A percentile compares a stretch with the other conserved stretches of the same genome.
phyloP scores from a whole-genome alignment of 2,797 vertebrate species.

The Microctenopoma stevenorrisi region DNA sequence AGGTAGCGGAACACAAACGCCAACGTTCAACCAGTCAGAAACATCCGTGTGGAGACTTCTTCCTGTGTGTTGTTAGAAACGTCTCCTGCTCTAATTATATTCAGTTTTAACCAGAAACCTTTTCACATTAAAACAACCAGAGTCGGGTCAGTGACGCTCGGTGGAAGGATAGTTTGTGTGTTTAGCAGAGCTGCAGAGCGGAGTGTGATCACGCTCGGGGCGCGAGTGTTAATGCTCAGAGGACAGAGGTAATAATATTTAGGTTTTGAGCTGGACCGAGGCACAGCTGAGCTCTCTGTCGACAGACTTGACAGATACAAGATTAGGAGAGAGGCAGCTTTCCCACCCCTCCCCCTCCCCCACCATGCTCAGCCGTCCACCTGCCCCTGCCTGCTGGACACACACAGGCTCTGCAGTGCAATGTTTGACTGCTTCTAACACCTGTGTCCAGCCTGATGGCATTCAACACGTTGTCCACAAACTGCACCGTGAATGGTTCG shows the following conservation, averaged over 20 bases:
- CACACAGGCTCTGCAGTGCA: background rate
- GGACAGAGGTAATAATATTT: constrained; percentile 75
- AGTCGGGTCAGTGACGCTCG: constrained; percentile 4
- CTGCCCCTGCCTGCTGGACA: constrained; percentile 39
- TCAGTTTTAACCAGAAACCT: no score
- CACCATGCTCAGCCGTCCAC: constrained; percentile 33
- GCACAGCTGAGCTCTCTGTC: constrained; percentile 76
- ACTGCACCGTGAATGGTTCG: no score
- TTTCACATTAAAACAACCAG: no score
- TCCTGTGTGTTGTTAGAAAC: background rate
- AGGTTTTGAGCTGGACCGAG: constrained; percentile 70
- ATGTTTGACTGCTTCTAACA: constrained; percentile 5
- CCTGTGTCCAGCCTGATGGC: constrained; percentile 5
- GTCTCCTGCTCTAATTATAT: no score
- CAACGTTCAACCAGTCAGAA: background rate
- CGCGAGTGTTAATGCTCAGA: constrained; percentile 46
- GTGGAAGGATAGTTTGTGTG: constrained; percentile 18
- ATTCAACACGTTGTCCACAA: no score
- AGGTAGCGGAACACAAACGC: constrained; percentile 74
- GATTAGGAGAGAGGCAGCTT: constrained; percentile 60
- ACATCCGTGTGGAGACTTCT: background rate
- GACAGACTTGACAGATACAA: constrained; percentile 79
- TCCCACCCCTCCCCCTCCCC: constrained; percentile 4
- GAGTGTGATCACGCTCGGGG: constrained; percentile 35
- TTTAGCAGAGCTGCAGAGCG: constrained; percentile 2